Evolutionary conservation across 2,113 vertebrate species (phyloP), one percentile per base, ranked within the genome.

Genomic region (Protobothrops mucrosquamatus): DNA sequence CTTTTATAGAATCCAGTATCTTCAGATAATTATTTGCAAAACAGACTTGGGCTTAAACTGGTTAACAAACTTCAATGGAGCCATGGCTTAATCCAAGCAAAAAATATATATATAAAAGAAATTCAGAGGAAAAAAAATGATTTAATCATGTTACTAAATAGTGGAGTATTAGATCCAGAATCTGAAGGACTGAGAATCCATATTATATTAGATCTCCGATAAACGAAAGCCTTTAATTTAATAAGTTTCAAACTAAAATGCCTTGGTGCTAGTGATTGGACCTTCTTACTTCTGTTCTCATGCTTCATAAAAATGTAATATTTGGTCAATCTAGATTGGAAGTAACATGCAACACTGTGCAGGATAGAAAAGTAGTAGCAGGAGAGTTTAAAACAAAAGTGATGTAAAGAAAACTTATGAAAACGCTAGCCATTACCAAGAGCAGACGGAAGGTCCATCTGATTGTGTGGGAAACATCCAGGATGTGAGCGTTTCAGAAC

Each of bases 371-470:
- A 1, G 6, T 0, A 43, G 39, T 18, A 0, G 5, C 3, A 51
- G 61, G 3, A 7, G 29, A 7, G 29, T 26, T 29, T 91, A 89
- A 94, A 14, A 92, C 93, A 52, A n/a, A 59, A 52, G 88, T 89
- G 14, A 12, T 22, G 14, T 20, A 92, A 94, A 91, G 91, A 95
- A 93, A 95, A 92, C 91, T 96, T 93, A 93, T 85, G 91, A 95
- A 95, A 96, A 96, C 88, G 55, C 94, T 94, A 96, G 69, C 51
- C 64, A 94, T 87, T 87, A 94, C 93, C 93, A 91, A 96, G 91
- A 96, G 92, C 96, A 96, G 95, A 97, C 96, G 96, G 95, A 85
- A 51, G 3, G 87, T 94, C 95, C 95, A 96, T 96, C 96, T 97
- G 95, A 94, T 88, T 93, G 89, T 90, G 92, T 94, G 94, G 93